These are phyloP conservation scores for Embiotoca jacksoni DNA, from an alignment of 2,113 vertebrate species.

Conservation along the genomic window DNA sequence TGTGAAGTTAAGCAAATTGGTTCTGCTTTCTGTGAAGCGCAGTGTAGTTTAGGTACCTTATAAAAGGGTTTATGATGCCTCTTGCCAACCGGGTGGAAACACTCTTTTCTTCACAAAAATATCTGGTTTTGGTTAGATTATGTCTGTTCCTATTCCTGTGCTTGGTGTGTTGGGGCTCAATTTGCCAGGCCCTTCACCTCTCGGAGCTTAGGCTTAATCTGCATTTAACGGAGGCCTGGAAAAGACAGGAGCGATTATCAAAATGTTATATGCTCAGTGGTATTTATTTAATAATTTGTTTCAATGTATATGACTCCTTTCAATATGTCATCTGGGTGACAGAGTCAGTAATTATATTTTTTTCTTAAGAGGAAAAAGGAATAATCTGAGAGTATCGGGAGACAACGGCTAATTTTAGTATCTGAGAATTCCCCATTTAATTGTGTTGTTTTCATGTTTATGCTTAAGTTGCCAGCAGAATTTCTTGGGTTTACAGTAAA, in stretches of 20 bases:
- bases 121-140: conserved; percentile 85
- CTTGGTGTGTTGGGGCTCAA: conserved; percentile 77
- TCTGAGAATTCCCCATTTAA: conserved; percentile 38
- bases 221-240: conserved; percentile 76
- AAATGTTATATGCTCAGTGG: conserved; percentile 68
- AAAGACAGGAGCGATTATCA: conserved; percentile 76
- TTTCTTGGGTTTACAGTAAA: conserved; percentile 34
- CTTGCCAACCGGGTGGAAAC: conserved; percentile 77
- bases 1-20: conserved; percentile 85
- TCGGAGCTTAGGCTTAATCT: conserved; percentile 82
- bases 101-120: conserved; percentile 79
- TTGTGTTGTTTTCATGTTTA: conserved; percentile 24
- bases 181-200: conserved; percentile 85
- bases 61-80: conserved; percentile 79
- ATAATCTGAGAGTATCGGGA: conserved; percentile 42
- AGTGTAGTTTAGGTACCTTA: conserved; percentile 74
- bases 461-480: conserved; percentile 1
- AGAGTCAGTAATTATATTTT: conserved; percentile 55
- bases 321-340: conserved; percentile 64
- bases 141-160: conserved; percentile 81
- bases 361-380: conserved; percentile 62
- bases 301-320: conserved; percentile 62
- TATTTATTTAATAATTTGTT: conserved; percentile 81
- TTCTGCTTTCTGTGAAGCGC: conserved; percentile 81
- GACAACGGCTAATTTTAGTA: conserved; percentile 48